These are phyloP conservation scores for Holothuria leucospilota DNA, from an alignment of 53 echinoderm and acorn worm species.

Conservation along the genomic window DNA sequence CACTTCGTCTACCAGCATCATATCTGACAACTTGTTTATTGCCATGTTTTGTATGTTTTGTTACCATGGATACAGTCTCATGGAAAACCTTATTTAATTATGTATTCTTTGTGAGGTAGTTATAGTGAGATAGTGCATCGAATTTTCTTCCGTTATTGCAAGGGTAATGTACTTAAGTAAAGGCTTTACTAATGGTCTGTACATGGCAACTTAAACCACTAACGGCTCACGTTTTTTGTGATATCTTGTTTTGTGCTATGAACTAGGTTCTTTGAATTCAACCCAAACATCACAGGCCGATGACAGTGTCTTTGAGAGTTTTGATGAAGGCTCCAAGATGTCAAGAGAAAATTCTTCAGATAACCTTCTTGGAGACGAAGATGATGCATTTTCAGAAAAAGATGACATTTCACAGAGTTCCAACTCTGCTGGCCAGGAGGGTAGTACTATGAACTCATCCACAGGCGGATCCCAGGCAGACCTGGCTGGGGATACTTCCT, in stretches of 20 bases:
- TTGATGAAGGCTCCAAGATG: conserved; percentile 49
- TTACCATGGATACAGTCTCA: too few species aligned
- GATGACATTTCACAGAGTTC: conserved; percentile 38
- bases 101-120: too few species aligned
- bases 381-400: conserved; percentile 42
- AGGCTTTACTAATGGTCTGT: too few species aligned
- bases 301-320: conserved; percentile 64
- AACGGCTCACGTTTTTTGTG: too few species aligned
- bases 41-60: too few species aligned
- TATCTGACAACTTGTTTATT: not conserved
- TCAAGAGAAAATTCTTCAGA: conserved; percentile 47
- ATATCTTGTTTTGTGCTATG: too few species aligned
- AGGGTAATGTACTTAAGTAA: too few species aligned
- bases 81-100: too few species aligned
- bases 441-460: not conserved
- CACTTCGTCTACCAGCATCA: not conserved
- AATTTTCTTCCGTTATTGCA: too few species aligned
- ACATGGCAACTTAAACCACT: too few species aligned
- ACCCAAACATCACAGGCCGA: conserved; percentile 31
- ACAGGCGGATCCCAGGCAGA: conserved; percentile 23
- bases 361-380: conserved; percentile 28
- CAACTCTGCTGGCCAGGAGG: conserved; percentile 10
- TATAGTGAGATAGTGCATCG: too few species aligned
- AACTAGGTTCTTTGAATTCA: conserved; percentile 18
- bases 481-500: conserved; percentile 50